These are phyloP conservation scores for Papilio gigon DNA, from an alignment of 2,888 invertebrate genomes.

Conservation along the genomic window DNA sequence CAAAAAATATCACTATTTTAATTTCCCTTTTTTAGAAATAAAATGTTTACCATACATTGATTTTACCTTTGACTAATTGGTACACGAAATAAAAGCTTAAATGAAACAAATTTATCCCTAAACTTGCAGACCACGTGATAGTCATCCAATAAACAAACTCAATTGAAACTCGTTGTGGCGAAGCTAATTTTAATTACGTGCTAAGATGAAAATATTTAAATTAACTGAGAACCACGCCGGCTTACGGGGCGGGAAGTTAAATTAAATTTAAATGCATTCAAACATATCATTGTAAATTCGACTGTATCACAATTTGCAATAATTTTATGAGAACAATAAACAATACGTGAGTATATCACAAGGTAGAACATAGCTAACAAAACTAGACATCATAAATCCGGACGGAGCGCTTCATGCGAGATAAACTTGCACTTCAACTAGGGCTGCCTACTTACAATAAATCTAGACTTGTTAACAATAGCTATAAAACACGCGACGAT, in stretches of 20 bases:
- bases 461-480: background rate
- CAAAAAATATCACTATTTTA: too few relatives aligned
- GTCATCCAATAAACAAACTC: slow-evolving; percentile 45
- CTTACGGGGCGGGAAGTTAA: slow-evolving; percentile 51
- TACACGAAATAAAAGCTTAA: background rate
- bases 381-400: slow-evolving; percentile 31
- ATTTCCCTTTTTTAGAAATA: too few relatives aligned
- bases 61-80: background rate
- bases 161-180: slow-evolving; percentile 50
- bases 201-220: slow-evolving; percentile 63
- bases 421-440: slow-evolving; percentile 23
- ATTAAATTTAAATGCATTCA: slow-evolving; percentile 47
- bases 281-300: background rate
- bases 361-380: slow-evolving; percentile 16
- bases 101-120: background rate
- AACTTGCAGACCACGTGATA: slow-evolving; percentile 27
- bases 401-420: slow-evolving; percentile 12
- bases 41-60: too few relatives aligned
- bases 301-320: background rate
- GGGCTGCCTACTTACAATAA: background rate
- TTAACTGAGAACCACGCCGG: slow-evolving; percentile 55
- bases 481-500: too few relatives aligned
- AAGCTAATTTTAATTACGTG: slow-evolving; percentile 56
- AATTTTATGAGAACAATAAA: background rate
- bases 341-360: slow-evolving; percentile 3